Conservation (phyloP, 2,888 invertebrate species). For the Chalcis sispes region DNA sequence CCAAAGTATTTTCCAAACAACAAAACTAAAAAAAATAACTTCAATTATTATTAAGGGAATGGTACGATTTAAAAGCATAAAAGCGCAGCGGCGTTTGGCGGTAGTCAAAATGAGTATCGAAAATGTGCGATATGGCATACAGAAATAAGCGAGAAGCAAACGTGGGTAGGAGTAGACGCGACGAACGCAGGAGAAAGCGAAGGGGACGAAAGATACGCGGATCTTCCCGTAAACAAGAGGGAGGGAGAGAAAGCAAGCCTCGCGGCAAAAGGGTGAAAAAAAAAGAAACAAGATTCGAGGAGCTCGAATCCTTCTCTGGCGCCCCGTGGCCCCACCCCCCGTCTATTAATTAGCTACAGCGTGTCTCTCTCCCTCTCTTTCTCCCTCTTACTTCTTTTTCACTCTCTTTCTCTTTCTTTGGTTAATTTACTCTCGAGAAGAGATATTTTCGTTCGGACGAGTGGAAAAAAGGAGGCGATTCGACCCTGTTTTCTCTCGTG, state of each 20-base stretch:
- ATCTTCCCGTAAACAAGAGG: constrained; percentile 52
- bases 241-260: background rate
- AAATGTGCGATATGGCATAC: constrained; percentile 21
- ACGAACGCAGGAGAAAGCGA: too few species aligned
- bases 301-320: constrained; percentile 26
- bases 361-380: constrained; percentile 26
- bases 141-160: constrained; percentile 29
- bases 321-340: constrained; percentile 52
- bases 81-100: too few species aligned
- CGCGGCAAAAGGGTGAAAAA: constrained; percentile 35
- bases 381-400: constrained; percentile 42
- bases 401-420: constrained; percentile 26
- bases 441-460: constrained; percentile 45
- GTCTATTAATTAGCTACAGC: constrained; percentile 55
- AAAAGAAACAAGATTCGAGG: constrained; percentile 27
- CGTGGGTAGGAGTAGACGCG: too few species aligned
- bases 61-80: background rate
- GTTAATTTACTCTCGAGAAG: constrained; percentile 62
- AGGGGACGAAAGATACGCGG: constrained; percentile 46
- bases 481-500: constrained; percentile 52
- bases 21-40: constrained; percentile 24
- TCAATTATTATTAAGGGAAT: constrained; percentile 38
- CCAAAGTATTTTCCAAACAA: too few species aligned
- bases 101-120: constrained; percentile 28
- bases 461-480: constrained; percentile 49